Evolutionary conservation across 1,140 invertebrate species (phyloP).

Genomic region (Drosophila obscura): DNA sequence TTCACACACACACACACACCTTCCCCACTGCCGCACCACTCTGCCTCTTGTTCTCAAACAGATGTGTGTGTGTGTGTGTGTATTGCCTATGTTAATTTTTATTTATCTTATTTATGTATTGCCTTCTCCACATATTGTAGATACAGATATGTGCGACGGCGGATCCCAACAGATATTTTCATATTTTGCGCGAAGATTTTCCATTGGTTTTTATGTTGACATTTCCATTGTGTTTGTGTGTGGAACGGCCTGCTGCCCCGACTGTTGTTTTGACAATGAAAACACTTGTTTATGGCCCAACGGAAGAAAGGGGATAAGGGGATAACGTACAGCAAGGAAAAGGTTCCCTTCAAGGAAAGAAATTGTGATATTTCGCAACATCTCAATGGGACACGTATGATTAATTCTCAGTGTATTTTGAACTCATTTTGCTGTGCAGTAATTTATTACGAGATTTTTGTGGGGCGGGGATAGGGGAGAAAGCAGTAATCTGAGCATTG

Average conservation of each 20-base stretch:
- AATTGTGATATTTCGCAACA: slow-evolving; percentile 1
- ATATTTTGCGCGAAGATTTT: slow-evolving; percentile 50
- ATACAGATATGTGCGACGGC: slow-evolving; percentile 8
- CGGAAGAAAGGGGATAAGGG: slow-evolving; percentile 27
- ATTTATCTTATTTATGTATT: slow-evolving; percentile 74
- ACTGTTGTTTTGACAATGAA: slow-evolving; percentile 52
- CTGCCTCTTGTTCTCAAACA: background rate
- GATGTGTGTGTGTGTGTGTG: slow-evolving; percentile 38
- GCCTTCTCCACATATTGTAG: slow-evolving; percentile 33
- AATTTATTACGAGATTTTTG: too few species aligned
- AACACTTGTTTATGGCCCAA: slow-evolving; percentile 56
- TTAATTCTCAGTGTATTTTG: background rate
- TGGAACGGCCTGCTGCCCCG: slow-evolving; percentile 10
- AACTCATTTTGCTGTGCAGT: too few species aligned
- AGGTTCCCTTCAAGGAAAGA: background rate
- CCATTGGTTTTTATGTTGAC: slow-evolving; percentile 45
- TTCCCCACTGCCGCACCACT: background rate
- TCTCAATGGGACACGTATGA: background rate
- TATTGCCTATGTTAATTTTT: slow-evolving; percentile 76
- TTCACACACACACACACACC: slow-evolving; percentile 33
- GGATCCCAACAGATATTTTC: slow-evolving; percentile 40
- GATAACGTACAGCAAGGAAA: background rate
- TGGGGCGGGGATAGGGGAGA: too few species aligned
- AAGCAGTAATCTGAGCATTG: too few species aligned
- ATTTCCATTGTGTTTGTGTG: slow-evolving; percentile 25